These are phyloP conservation scores for Acholoe squamosa DNA, from an alignment of 2,888 invertebrate species.

Conservation along the genomic window DNA sequence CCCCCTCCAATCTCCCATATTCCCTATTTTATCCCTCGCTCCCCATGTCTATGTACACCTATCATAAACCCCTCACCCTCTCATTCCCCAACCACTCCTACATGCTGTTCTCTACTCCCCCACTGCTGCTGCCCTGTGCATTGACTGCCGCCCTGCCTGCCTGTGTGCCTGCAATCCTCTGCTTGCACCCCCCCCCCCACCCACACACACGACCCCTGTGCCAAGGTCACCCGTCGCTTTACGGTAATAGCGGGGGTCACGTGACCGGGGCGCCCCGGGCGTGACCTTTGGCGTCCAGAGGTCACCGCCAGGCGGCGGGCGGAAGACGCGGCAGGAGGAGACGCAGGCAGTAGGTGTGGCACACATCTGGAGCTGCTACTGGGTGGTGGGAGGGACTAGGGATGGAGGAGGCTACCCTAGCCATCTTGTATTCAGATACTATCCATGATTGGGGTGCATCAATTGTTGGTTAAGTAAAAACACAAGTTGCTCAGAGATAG, in stretches of 20 bases:
- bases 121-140: no score
- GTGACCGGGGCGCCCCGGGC: slow-evolving; percentile 55
- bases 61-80: no score
- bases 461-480: no score
- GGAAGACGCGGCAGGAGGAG: background rate
- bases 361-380: background rate
- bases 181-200: background rate
- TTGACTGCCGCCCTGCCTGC: background rate
- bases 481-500: no score
- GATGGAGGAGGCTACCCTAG: background rate
- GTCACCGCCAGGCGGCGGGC: slow-evolving; percentile 26
- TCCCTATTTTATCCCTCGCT: background rate
- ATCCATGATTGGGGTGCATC: background rate
- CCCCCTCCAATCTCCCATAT: background rate
- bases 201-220: background rate
- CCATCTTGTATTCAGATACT: background rate
- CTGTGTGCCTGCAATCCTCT: background rate
- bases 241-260: slow-evolving; percentile 52
- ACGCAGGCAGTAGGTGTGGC: background rate
- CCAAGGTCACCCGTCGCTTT: slow-evolving; percentile 55
- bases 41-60: background rate
- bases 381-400: background rate
- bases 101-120: no score
- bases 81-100: no score
- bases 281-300: slow-evolving; percentile 54